Evolutionary conservation across 2,888 invertebrate genomes (phyloP).

Genomic region (Lochmaea crataegi): DNA sequence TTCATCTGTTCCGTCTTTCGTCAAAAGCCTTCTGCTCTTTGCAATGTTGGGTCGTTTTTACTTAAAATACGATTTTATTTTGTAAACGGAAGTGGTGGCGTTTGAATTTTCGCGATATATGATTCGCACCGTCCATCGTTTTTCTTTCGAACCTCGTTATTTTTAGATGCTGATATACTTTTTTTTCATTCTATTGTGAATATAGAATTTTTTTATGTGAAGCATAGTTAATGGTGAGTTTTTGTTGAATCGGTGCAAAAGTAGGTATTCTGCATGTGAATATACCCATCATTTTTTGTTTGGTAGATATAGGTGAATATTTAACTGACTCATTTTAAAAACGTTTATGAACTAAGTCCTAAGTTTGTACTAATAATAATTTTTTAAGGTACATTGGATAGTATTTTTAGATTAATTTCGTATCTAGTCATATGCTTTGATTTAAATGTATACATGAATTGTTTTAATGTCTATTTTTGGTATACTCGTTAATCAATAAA

Average conservation of each 20-base stretch:
- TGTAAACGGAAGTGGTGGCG: conserved; percentile 4
- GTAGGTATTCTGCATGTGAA: background rate
- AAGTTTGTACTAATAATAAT: no score
- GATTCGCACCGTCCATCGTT: background rate
- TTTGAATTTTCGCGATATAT: background rate
- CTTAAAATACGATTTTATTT: background rate
- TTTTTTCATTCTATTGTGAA: background rate
- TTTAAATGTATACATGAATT: no score
- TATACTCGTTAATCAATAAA: no score
- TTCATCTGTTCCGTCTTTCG: conserved; percentile 12
- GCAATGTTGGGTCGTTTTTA: background rate
- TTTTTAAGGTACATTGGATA: no score
- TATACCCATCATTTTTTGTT: no score
- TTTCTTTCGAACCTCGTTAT: background rate
- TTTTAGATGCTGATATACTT: background rate
- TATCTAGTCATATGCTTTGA: no score
- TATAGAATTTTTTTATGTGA: background rate
- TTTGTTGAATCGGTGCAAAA: background rate
- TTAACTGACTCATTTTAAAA: no score
- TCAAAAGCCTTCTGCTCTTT: conserved; percentile 8
- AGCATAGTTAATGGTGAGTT: background rate
- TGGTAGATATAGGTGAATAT: no score
- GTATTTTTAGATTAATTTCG: no score
- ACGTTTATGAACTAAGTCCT: no score
- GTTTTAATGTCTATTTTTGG: no score